Evolutionary conservation across 1,140 invertebrate genomes (phyloP).

Genomic region (Bombus sylvicola): DNA sequence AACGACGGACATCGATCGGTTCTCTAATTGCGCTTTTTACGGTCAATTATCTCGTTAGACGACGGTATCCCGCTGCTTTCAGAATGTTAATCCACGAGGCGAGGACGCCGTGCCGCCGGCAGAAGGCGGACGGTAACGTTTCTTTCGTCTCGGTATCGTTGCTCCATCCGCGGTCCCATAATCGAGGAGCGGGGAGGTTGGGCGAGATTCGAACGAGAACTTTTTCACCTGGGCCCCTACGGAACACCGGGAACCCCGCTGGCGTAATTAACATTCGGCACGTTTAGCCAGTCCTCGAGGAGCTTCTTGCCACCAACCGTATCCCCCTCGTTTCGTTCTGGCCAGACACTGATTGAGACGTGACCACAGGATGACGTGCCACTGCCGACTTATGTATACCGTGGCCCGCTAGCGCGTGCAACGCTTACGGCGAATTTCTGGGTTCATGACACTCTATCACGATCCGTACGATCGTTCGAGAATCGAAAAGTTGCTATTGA

Average conservation of each 20-base stretch:
- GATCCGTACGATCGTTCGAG: background rate
- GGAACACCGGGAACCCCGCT: constrained; percentile 61
- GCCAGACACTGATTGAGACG: constrained; percentile 75
- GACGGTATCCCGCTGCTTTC: constrained; percentile 40
- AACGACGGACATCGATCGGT: constrained; percentile 2
- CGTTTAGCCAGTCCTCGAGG: constrained; percentile 66
- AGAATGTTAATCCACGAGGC: constrained; percentile 47
- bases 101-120: background rate
- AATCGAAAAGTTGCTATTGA: background rate
- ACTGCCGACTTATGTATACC: constrained; percentile 5
- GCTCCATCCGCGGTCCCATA: constrained; percentile 22
- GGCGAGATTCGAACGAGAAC: constrained; percentile 65
- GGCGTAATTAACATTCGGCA: constrained; percentile 80
- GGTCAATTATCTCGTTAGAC: constrained; percentile 54
- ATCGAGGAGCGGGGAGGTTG: constrained; percentile 27
- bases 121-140: constrained; percentile 9
- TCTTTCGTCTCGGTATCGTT: constrained; percentile 40
- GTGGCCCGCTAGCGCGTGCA: background rate
- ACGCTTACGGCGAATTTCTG: constrained; percentile 6
- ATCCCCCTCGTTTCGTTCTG: constrained; percentile 25
- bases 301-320: constrained; percentile 63
- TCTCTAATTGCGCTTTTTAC: constrained; percentile 52
- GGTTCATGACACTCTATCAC: constrained; percentile 31
- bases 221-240: constrained; percentile 67
- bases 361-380: constrained; percentile 72